A percentile compares a stretch with the other conserved stretches of the same genome.
Evolutionary conservation across 2,113 vertebrate genomes (phyloP).

Genomic region (Dissostichus mawsoni): DNA sequence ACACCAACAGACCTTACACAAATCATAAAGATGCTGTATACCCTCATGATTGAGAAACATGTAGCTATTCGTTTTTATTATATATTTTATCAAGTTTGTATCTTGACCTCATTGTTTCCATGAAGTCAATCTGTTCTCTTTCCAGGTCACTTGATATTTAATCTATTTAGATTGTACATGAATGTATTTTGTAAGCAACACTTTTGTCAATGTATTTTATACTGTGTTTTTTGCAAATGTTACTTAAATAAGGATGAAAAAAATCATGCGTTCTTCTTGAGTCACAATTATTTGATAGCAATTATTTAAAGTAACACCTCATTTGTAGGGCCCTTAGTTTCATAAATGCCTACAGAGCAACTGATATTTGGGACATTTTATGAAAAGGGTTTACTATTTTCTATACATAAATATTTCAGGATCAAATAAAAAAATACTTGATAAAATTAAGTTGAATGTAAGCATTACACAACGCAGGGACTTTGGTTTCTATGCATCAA

Average conservation of each 20-base stretch:
- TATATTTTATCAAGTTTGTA: constrained; percentile 7
- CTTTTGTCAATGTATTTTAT: constrained; percentile 67
- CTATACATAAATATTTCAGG: neutral
- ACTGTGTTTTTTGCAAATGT: constrained; percentile 53
- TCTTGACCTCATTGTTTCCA: constrained; percentile 38
- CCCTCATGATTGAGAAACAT: constrained; percentile 15
- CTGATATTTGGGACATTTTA: neutral
- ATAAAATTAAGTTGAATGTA: neutral
- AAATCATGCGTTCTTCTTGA: neutral
- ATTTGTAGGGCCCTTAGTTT: neutral
- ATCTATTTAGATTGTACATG: constrained; percentile 56
- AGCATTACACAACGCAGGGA: neutral
- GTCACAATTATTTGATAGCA: neutral
- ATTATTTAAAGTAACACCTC: neutral
- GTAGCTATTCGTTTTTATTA: neutral
- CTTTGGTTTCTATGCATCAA: neutral
- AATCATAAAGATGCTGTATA: constrained; percentile 27
- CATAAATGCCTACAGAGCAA: neutral
- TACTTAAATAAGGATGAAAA: constrained; percentile 35
- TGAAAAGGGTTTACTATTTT: neutral
- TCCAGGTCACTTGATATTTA: constrained; percentile 37
- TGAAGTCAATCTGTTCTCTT: constrained; percentile 28
- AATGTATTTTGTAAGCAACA: constrained; percentile 74
- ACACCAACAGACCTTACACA: constrained; percentile 28
- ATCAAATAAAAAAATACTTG: neutral